These are phyloP conservation scores for Sprattus sprattus DNA, from an alignment of 2,113 vertebrate genomes.

Conservation along the genomic window DNA sequence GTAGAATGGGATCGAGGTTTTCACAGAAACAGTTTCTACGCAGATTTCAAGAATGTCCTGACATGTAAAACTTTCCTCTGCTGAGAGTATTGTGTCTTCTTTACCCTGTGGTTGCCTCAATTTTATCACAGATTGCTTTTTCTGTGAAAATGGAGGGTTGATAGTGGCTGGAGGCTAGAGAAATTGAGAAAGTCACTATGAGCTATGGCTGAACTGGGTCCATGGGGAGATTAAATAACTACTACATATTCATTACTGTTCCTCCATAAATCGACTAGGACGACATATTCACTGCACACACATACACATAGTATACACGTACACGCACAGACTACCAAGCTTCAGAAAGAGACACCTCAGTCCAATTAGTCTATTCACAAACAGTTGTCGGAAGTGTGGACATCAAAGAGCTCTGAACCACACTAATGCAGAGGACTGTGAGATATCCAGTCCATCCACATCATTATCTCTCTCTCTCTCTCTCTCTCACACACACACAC, in stretches of 20 bases:
- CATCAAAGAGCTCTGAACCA: constrained; percentile 1
- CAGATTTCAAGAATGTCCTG: neutral
- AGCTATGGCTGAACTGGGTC: neutral
- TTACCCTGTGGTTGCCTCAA: neutral
- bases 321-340: neutral
- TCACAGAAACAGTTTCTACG: neutral
- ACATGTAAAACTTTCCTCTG: neutral
- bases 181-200: neutral
- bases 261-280: neutral
- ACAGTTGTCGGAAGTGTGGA: constrained; percentile 9
- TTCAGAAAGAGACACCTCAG: neutral
- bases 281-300: neutral
- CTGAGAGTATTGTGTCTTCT: neutral
- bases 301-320: neutral
- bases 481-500: neutral
- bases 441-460: neutral
- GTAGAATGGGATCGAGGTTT: neutral
- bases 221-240: neutral
- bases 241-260: neutral
- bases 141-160: neutral
- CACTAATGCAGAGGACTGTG: constrained; percentile 5
- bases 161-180: neutral
- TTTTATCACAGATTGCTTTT: neutral
- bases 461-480: neutral
- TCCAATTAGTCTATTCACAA: constrained; percentile 7